Base-by-base conservation (phyloP, 2,888 invertebrate species). In the Exocentrus adspersus region DNA sequence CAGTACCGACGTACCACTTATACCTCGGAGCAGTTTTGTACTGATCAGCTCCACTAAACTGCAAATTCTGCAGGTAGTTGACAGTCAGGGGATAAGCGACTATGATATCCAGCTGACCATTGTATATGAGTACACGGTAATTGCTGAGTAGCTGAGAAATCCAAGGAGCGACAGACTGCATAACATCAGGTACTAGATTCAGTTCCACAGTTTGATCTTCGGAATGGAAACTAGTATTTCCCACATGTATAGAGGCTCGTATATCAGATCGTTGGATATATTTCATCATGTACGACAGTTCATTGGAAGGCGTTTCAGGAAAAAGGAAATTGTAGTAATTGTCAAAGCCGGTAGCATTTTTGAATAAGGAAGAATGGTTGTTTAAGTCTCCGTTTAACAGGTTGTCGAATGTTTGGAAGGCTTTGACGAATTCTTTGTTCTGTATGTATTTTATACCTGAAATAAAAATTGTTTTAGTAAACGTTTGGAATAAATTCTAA, bases 31-130 rank as follows among this genome's bases (percentile, higher is more conserved):
- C 90, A 1, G 82, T 84, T 74, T 87, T 88, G 80, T 93, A 95
- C 1, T 87, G 85, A 2, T 85, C 85, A 0, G 89, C 84, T 0
- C 86, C 89, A 17, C 84, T 86, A 84, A 94, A 95, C 45, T 90
- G 85, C 1, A 95, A 84, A 54, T 88, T 86, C 68, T 87, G 85
- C 24, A 97, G 82, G 80, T 92, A 95, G 78, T 91, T 92, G 16
- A 91, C 86, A 0, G 95, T 95, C 52, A 94, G 79, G 0, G 95
- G 94, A 81, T 94, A 94, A 0, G 95, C 94, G 0, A 95, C 93
- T 68, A 96, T 94, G 10, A 97, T 91, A 80, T 97, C 97, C 68
- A 97, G 80, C 78, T 97, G 96, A 0, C 97, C 97, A 78, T 90
- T 95, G 80, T 96, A 97, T 64, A 95, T 86, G 45, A 96, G 86